Evolutionary conservation across 1,140 invertebrate genomes (phyloP), one percentile per base, ranked within the genome.

Genomic region (Temnothorax nylanderi): DNA sequence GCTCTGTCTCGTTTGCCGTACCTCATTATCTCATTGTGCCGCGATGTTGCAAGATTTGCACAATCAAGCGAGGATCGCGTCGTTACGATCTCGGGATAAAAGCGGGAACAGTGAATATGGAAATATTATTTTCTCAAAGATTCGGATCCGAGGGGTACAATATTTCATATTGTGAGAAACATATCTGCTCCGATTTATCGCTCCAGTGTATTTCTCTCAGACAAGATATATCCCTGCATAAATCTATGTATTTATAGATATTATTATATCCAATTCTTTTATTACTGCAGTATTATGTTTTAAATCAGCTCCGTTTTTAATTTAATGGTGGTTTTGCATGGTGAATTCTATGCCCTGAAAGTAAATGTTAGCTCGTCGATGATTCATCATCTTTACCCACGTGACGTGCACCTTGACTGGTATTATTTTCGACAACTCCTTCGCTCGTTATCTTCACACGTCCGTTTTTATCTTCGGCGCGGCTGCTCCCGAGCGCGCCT

Each of bases 21-120:
- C 56, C 41, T 75, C 49, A 81, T 81, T 81, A 81, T 81, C 64
- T 81, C 78, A 69, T 69, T 56, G 65, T 21, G 13, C 4, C 37
- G 34, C 67, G 41, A 13, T 37, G 13, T 60, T 47, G 51, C 78
- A 58, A 72, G 67, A 58, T 60, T 82, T 72, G 32, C 41, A 21
- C 69, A 21, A 60, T 84, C n/a, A 34, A 6, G 18, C 37, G 18
- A 44, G 18, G 13, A 37, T 84, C 4, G n/a, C 21, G 49, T 6
- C 26, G 49, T 37, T 80, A 51, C 64, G 47, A 71, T 41, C 34
- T 41, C 21, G 47, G 18, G 32, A n/a, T 81, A 21, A 7, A 71
- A 37, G 65, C 64, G 21, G 41, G 13, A 71, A 44, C 16, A 16
- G 21, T n/a, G 49, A 71, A 41, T 44, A 51, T 37, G 21, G 4